Evolutionary conservation across 2,888 invertebrate genomes (phyloP).

Genomic region (Netelia melanura): DNA sequence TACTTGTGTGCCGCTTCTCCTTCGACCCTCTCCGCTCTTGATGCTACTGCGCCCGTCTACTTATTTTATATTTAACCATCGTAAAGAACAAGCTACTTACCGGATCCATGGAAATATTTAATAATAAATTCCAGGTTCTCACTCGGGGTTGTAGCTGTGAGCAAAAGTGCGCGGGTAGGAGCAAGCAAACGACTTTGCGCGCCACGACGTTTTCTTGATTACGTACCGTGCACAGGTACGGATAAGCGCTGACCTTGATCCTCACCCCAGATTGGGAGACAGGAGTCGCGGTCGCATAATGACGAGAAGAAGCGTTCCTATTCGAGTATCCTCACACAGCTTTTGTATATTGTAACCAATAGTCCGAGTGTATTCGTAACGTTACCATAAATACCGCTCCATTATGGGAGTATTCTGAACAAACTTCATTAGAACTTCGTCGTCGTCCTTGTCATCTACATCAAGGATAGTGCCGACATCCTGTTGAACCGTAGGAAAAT

Average conservation of each 20-base stretch:
- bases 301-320: too few relatives aligned
- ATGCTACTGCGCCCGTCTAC: constrained; percentile 78
- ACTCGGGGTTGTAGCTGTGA: constrained; percentile 43
- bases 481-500: too few relatives aligned
- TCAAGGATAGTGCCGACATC: too few relatives aligned
- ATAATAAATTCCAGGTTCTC: constrained; percentile 79
- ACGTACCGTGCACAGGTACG: constrained; percentile 27
- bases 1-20: constrained; percentile 38
- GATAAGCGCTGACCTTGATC: constrained; percentile 5
- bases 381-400: too few relatives aligned
- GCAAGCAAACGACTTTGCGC: constrained; percentile 10
- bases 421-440: too few relatives aligned
- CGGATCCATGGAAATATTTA: constrained; percentile 81
- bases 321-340: too few relatives aligned
- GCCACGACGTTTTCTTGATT: constrained; percentile 34
- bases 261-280: too few relatives aligned
- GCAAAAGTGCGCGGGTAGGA: constrained; percentile 17
- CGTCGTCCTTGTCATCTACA: too few relatives aligned
- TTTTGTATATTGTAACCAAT: too few relatives aligned
- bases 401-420: too few relatives aligned
- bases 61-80: constrained; percentile 85
- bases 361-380: too few relatives aligned
- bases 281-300: too few relatives aligned
- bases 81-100: constrained; percentile 84
- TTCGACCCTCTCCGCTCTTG: constrained; percentile 60